These are phyloP conservation scores for Planococcus citri DNA, from an alignment of 1,140 invertebrate genomes.

Conservation along the genomic window DNA sequence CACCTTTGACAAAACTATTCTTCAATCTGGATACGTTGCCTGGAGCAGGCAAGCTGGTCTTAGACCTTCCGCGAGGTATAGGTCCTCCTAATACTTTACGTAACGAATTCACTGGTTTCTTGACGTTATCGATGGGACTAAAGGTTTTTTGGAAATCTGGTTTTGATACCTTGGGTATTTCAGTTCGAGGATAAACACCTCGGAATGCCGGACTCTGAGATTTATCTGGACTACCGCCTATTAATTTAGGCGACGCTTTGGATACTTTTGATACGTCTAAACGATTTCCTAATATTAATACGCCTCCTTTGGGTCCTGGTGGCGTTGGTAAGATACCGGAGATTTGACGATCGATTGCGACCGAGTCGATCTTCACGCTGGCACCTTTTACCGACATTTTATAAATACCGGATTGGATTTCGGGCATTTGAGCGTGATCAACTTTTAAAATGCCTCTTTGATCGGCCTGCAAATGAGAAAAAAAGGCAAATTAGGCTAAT, in stretches of 20 bases:
- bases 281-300: neutral
- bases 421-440: constrained; percentile 57
- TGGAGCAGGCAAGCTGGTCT: neutral
- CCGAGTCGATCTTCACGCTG: constrained; percentile 27
- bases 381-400: constrained; percentile 59
- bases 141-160: neutral
- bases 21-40: neutral
- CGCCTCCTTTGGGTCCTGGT: constrained; percentile 4
- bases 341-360: constrained; percentile 26
- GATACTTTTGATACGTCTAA: neutral
- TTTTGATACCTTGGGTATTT: neutral
- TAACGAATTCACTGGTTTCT: neutral
- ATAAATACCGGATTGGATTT: constrained; percentile 38
- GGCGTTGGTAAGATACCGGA: constrained; percentile 18
- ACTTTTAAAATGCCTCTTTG: constrained; percentile 59
- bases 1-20: neutral
- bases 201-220: neutral
- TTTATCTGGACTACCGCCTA: neutral
- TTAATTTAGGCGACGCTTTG: neutral
- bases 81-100: neutral
- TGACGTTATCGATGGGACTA: neutral
- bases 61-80: neutral
- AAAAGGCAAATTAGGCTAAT: neutral
- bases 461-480: constrained; percentile 31
- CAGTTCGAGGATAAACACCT: neutral